Base-by-base conservation (phyloP, 2,113 vertebrate genomes). In the Vidua macroura region DNA sequence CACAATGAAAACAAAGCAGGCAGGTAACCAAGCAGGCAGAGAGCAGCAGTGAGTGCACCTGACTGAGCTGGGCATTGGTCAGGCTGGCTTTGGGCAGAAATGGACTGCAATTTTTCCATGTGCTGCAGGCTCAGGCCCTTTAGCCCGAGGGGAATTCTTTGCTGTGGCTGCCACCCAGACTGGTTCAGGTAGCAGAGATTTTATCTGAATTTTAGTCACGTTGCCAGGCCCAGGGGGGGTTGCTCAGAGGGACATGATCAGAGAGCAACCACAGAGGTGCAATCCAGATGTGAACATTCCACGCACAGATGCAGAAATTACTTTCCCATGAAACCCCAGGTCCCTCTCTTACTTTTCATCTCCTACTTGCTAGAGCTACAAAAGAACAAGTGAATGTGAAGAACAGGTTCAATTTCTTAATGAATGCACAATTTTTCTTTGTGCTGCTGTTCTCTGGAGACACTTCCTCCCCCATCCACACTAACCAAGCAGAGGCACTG, bases 91-190 rank as follows among this genome's bases (percentile, higher is more conserved):
- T 44, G n/a, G 56, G 15, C 11, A 30, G 43, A 39, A 19, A 17
- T 1, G 1, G 15, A 6, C 51, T 9, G 15, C 21, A 30, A 1
- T 52, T 83, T 83, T 16, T 5, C 37, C 37, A 2, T 0, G 4
- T 15, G 44, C 22, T 49, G 21, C 35, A 68, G 58, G 33, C 28
- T 49, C 3, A 0, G 19, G 6, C 13, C 59, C 2, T 1, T 23
- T 1, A 53, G 70, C 35, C 48, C 35, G 6, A 44, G 66, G 41
- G 13, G n/a, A 78, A 44, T 21, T 37, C 56, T 30, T 35, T 37
- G 41, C 67, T 1, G 0, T 39, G 39, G 24, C 4, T 75, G 31
- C 3, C 4, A 68, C 39, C 39, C 51, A 48, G 15, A 19, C 15
- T 14, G 52, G 23, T 44, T 16, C 12, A 46, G 76, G 52, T 3